These are phyloP conservation scores for Diceros bicornis DNA, from an alignment of 2,797 vertebrate genomes.

Conservation along the genomic window DNA sequence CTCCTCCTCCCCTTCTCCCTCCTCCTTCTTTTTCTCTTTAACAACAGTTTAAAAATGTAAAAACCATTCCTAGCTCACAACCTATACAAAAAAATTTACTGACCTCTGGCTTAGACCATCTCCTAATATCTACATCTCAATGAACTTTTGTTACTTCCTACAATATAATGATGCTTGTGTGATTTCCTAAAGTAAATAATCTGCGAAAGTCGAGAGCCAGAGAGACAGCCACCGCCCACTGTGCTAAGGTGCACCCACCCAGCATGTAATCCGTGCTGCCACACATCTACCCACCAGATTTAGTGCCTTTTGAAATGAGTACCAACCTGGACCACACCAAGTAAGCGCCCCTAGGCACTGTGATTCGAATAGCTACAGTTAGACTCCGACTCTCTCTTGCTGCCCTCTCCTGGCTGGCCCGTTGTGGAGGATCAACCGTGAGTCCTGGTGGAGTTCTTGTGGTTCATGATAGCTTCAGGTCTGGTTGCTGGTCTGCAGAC, in stretches of 20 bases:
- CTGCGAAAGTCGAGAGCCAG: neutral
- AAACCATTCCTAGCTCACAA: neutral
- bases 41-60: neutral
- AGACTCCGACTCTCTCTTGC: neutral
- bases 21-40: neutral
- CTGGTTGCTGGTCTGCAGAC: neutral
- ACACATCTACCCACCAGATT: neutral
- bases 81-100: neutral
- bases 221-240: neutral
- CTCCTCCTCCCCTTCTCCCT: neutral
- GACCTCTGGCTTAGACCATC: neutral
- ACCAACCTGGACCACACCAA: neutral
- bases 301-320: neutral
- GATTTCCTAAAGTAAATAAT: neutral
- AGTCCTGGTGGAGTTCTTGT: neutral
- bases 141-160: neutral
- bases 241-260: neutral
- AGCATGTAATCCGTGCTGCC: rapidly evolving
- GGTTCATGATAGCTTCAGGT: neutral
- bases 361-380: rapidly evolving
- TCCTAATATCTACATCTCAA: neutral
- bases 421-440: neutral
- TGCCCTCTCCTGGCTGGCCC: conserved; percentile 62
- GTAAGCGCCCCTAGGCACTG: neutral
- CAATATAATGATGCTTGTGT: neutral